A percentile compares a stretch with the other conserved stretches of the same genome.
These are phyloP conservation scores for Podarcis cretensis DNA, from an alignment of 2,113 vertebrate species.

Conservation along the genomic window DNA sequence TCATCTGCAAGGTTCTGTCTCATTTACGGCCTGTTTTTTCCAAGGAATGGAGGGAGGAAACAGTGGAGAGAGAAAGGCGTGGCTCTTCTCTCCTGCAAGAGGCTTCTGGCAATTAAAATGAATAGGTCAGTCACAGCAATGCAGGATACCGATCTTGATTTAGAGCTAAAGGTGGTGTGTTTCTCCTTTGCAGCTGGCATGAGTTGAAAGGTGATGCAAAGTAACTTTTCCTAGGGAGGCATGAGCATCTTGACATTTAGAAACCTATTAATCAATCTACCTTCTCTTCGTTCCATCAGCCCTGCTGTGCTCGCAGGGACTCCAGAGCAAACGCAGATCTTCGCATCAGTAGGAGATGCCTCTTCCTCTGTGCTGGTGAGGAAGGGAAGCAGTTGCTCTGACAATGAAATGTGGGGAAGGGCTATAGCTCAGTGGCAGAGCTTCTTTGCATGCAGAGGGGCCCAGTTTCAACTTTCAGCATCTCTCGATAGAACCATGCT, in stretches of 20 bases:
- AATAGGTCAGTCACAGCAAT: background rate
- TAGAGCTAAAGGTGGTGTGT: background rate
- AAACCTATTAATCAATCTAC: background rate
- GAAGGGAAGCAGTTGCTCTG: too few species aligned
- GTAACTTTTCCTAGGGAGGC: background rate
- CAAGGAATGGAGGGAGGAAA: background rate
- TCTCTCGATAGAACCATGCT: too few species aligned
- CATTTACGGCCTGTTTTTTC: conserved; percentile 41
- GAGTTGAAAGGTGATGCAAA: background rate
- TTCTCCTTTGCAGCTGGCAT: background rate
- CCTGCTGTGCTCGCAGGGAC: background rate
- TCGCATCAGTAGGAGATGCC: background rate
- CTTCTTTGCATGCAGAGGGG: too few species aligned
- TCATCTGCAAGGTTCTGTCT: conserved; percentile 29
- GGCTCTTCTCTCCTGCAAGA: background rate
- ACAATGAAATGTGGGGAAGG: too few species aligned
- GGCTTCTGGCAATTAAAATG: background rate
- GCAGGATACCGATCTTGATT: background rate
- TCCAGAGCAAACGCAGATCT: background rate
- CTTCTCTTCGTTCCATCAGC: background rate
- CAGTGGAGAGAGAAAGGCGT: background rate
- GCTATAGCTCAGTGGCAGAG: too few species aligned
- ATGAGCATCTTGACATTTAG: background rate
- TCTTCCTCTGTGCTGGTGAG: background rate
- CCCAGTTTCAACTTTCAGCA: too few species aligned